Percentiles rank a stretch among this genome's conserved stretches.
phyloP scores from a whole-genome alignment of 1,140 invertebrate species.

The Drosophila novamexicana region DNA sequence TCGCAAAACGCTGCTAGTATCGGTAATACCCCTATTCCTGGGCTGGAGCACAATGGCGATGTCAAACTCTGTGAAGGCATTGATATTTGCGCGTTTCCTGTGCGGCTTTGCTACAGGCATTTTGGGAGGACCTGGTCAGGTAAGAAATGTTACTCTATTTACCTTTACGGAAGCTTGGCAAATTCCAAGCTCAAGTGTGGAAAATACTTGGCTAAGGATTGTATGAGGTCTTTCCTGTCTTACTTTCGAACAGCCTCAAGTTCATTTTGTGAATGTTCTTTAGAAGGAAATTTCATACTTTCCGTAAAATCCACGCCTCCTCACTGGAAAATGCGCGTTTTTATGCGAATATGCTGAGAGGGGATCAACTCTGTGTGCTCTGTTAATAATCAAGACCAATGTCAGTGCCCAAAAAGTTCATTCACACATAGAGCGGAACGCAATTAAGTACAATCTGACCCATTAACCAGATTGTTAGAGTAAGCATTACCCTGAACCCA shows the following conservation, averaged over 20 bases:
- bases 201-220: too few species aligned
- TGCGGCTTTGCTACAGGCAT: constrained; percentile 89
- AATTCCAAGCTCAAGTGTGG: too few species aligned
- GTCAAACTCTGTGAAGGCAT: constrained; percentile 85
- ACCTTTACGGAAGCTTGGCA: too few species aligned
- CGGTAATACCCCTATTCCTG: constrained; percentile 86
- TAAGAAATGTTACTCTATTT: constrained; percentile 62
- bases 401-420: constrained; percentile 27
- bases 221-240: too few species aligned
- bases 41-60: constrained; percentile 88
- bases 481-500: constrained; percentile 17
- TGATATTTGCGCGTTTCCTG: constrained; percentile 88
- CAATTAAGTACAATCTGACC: constrained; percentile 54
- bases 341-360: too few species aligned
- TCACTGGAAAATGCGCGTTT: too few species aligned
- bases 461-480: constrained; percentile 57
- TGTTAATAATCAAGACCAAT: not conserved
- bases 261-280: too few species aligned
- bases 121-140: constrained; percentile 88
- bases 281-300: too few species aligned
- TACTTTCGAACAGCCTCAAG: too few species aligned
- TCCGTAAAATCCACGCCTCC: too few species aligned
- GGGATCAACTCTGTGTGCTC: too few species aligned
- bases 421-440: constrained; percentile 5
- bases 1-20: constrained; percentile 86